Base-by-base conservation (phyloP, 2,113 vertebrate genomes). In the Corapipo altera region DNA sequence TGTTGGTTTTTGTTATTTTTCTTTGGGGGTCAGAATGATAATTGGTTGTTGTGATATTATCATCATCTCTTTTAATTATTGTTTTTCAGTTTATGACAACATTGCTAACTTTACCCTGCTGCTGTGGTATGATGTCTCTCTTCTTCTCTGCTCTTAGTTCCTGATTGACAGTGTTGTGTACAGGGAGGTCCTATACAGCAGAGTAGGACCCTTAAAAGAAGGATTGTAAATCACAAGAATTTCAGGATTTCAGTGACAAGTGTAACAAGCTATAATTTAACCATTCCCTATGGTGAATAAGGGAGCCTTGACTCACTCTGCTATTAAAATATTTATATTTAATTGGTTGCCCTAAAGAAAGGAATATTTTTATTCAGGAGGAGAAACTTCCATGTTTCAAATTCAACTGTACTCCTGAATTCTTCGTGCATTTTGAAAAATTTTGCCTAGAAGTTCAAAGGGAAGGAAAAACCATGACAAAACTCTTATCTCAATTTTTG, bases 1-100 rank as follows among this genome's bases (percentile, higher is more conserved):
- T 92, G 22, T 65, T 95, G 9, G 1, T 57, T 44, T 81, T 85
- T 15, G 13, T 89, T 88, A 30, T 58, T 85, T 92, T 94, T 94
- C 62, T 92, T 79, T 84, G 66, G 21, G 26, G 26, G 22, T 94
- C 75, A 65, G 58, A 82, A 81, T 1, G 5, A n/a, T 94, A 74
- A 72, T 52, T 91, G 65, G 73, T 79, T 81, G 44, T 81, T 5
- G 4, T 62, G 52, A 12, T 82, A 65, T 16, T 64, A 49, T 79
- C 2, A 44, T 79, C 2, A 64, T 88, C 14, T 69, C 67, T 79
- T 75, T 49, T 71, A 93, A 78, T 85, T 81, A 19, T 17, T 70
- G 41, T 61, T 83, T 91, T 77, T 58, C 49, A 20, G 17, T 83
- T 69, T 69, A 48, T 52, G 84, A 66, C 93, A 77, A 51, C 1